Evolutionary conservation across 2,113 vertebrate genomes (phyloP).

Genomic region (Danio rerio): DNA sequence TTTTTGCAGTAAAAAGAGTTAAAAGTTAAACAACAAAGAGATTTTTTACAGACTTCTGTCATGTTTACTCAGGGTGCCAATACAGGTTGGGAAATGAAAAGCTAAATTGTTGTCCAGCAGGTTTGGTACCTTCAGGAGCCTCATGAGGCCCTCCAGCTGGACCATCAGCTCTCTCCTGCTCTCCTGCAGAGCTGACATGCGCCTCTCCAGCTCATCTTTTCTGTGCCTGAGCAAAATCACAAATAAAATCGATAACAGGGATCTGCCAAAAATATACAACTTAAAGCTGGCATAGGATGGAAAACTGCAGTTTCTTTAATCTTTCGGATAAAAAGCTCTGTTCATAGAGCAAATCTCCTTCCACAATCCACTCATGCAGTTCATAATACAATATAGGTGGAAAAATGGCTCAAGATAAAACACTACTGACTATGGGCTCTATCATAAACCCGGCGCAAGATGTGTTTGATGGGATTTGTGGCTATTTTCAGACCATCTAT

Average conservation of each 20-base stretch:
- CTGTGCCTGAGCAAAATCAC: constrained; percentile 81
- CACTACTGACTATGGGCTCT: too few species aligned
- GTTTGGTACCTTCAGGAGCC: constrained; percentile 88
- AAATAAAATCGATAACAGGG: constrained; percentile 6
- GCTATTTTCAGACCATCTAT: too few species aligned
- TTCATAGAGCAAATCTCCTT: not conserved
- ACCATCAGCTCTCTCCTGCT: constrained; percentile 96
- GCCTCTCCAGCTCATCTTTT: constrained; percentile 94
- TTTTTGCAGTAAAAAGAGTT: too few species aligned
- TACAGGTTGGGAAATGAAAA: not conserved
- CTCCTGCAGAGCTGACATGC: constrained; percentile 94
- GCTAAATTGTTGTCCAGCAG: constrained; percentile 10
- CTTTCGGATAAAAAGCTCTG: constrained; percentile 1
- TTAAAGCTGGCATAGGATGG: not conserved
- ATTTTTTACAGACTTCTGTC: too few species aligned
- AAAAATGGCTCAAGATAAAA: not conserved
- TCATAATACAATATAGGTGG: not conserved
- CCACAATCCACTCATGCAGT: not conserved
- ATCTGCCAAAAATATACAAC: not conserved
- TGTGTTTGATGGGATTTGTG: too few species aligned
- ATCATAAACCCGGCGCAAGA: too few species aligned
- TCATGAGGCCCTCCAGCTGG: constrained; percentile 96
- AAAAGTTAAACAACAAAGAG: too few species aligned
- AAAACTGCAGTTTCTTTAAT: constrained; percentile 29
- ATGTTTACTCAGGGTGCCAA: too few species aligned